Percentiles rank a stretch among this genome's conserved stretches.
phyloP scores from a whole-genome alignment of 2,888 invertebrate species.

The Epistrophe eligans region DNA sequence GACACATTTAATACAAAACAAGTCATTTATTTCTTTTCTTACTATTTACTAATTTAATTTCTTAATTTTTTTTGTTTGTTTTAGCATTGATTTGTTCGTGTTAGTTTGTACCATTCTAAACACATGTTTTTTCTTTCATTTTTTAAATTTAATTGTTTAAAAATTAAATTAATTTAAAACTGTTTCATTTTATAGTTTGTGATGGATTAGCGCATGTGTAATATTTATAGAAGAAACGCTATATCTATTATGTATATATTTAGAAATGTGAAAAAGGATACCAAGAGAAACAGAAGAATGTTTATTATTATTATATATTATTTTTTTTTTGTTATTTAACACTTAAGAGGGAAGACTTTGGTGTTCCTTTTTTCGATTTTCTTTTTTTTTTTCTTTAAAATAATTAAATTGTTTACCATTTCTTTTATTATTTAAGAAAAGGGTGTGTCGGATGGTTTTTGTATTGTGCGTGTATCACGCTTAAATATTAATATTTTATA shows the following conservation, averaged over 20 bases:
- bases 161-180: conserved; percentile 30
- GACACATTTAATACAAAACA: conserved; percentile 74
- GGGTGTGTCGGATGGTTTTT: conserved; percentile 53
- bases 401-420: conserved; percentile 29
- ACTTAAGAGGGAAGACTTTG: conserved; percentile 73
- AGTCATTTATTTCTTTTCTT: conserved; percentile 50
- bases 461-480: conserved; percentile 68
- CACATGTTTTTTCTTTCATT: conserved; percentile 24
- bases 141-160: conserved; percentile 4
- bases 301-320: conserved; percentile 5
- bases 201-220: conserved; percentile 52
- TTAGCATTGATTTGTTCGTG: conserved; percentile 62
- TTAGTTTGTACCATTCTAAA: conserved; percentile 71
- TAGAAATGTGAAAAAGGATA: conserved; percentile 48
- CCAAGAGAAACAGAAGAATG: conserved; percentile 45
- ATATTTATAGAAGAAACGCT: conserved; percentile 38
- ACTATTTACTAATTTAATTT: conserved; percentile 29
- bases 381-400: conserved; percentile 23
- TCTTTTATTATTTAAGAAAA: conserved; percentile 44
- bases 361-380: conserved; percentile 64
- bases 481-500: conserved; percentile 40
- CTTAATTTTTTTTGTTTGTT: conserved; percentile 10
- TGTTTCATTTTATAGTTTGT: conserved; percentile 48
- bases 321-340: conserved; percentile 43
- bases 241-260: conserved; percentile 15